Base-by-base conservation (phyloP, 2,113 vertebrate genomes). In the Lepus americanus region DNA sequence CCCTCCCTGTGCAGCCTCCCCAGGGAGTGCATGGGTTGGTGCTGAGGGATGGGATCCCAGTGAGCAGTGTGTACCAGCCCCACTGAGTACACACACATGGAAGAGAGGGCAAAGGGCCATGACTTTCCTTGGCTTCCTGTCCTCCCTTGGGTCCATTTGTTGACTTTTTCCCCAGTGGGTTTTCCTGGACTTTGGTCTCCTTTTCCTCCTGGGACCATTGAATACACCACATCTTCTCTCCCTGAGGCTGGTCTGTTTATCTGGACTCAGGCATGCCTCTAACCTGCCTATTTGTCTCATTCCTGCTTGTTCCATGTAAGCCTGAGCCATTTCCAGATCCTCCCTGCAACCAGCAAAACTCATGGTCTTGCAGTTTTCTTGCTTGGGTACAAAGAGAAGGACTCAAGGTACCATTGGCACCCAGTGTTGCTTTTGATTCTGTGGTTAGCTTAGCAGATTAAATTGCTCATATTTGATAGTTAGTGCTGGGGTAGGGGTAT, bases 261-360 rank as follows among this genome's bases (percentile, higher is more conserved):
- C 59, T 44, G 72, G 6, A 39, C 49, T 55, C 31, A 11, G 2
- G 59, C 4, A 27, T 82, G 67, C 53, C 78, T 74, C 11, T 81
- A 11, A 4, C 25, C 19, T 74, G 17, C 76, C 59, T 27, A 1
- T 25, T 31, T 39, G 9, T 20, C 39, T n/a, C 6, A 1, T 27
- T 33, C 67, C 61, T 3, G 1, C 3, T 53, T 78, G n/a, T 22
- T 53, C 73, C 63, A 23, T n/a, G 31, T 25, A 14, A 36, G 29
- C 69, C 55, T 49, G n/a, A 9, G 29, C 7, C 17, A 0, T 8
- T 1, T 31, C 63, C 36, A 81, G 77, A 53, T 27, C 61, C 27
- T 51, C 51, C 12, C 36, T 33, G 4, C 12, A 39, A 22, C 27
- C 1, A 5, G 17, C 0, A 0, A 44, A 70, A 67, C 4, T 27